Conservation (phyloP, 2,888 invertebrate species). For the Sarcophaga rosellei region DNA sequence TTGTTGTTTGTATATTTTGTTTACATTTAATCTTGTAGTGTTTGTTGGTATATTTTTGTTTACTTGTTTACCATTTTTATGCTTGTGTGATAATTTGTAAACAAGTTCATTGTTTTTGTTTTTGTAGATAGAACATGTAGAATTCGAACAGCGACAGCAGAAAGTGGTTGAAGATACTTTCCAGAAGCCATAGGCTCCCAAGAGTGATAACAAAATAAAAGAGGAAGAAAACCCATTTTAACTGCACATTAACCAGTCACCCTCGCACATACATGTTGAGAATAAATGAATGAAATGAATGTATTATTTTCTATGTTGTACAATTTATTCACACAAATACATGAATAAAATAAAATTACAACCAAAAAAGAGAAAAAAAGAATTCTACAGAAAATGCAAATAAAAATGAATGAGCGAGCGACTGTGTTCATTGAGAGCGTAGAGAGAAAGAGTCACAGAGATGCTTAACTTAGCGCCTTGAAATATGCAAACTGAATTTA, state of each 20-base stretch:
- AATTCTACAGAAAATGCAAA: constrained; percentile 56
- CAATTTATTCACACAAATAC: neutral
- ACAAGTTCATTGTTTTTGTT: too few species aligned
- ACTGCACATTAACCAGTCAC: neutral
- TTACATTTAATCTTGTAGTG: too few species aligned
- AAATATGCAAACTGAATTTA: constrained; percentile 66
- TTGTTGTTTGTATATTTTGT: too few species aligned
- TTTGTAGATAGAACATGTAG: too few species aligned
- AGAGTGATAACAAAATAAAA: too few species aligned
- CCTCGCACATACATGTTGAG: constrained; percentile 16
- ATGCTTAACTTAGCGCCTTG: constrained; percentile 67
- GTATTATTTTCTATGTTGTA: neutral
- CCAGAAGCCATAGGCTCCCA: too few species aligned
- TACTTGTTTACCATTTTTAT: too few species aligned
- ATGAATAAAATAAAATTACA: constrained; percentile 30
- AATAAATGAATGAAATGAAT: neutral
- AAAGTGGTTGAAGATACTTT: too few species aligned
- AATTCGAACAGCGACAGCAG: too few species aligned
- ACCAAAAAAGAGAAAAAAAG: constrained; percentile 29
- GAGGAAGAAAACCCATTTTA: neutral
- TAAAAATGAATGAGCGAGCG: constrained; percentile 49
- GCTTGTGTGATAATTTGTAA: too few species aligned
- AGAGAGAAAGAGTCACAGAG: constrained; percentile 24
- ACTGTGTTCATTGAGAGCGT: neutral
- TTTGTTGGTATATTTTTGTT: too few species aligned